Evolutionary conservation across 2,888 invertebrate species (phyloP).

Genomic region (Congeria kusceri): DNA sequence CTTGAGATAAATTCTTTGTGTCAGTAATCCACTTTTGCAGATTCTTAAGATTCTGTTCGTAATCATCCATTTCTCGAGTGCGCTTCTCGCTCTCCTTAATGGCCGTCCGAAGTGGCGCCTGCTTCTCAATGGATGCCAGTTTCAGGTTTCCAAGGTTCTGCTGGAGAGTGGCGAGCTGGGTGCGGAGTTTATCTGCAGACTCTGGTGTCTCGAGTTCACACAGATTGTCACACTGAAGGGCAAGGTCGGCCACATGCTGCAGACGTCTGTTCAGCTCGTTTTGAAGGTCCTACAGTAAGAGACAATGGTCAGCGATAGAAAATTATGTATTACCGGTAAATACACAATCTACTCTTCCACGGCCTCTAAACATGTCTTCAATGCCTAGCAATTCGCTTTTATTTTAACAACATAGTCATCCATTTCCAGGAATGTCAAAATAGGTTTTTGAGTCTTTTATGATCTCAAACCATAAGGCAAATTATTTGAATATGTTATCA

Average conservation of each 20-base stretch:
- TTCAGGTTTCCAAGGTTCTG: conserved; percentile 78
- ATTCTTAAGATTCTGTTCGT: conserved; percentile 74
- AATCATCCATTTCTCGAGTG: conserved; percentile 78
- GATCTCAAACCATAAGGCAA: no score
- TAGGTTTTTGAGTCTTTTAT: no score
- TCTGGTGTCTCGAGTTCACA: conserved; percentile 75
- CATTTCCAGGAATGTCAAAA: neutral
- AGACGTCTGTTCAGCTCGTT: conserved; percentile 75
- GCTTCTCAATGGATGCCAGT: conserved; percentile 75
- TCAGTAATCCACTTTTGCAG: conserved; percentile 81
- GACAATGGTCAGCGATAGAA: no score
- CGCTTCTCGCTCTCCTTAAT: conserved; percentile 79
- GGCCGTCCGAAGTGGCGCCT: conserved; percentile 69
- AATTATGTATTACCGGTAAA: no score
- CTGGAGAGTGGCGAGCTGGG: conserved; percentile 76
- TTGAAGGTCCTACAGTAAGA: conserved; percentile 72
- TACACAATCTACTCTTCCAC: no score
- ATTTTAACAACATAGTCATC: neutral
- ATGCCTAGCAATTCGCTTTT: no score
- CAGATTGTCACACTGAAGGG: conserved; percentile 80
- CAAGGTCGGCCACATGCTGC: conserved; percentile 80
- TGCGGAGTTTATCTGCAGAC: conserved; percentile 73
- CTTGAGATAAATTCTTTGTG: conserved; percentile 72
- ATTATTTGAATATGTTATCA: no score
- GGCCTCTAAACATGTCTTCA: no score